These are phyloP conservation scores for Acanthornis magna DNA, from an alignment of 2,797 vertebrate species.

Conservation along the genomic window DNA sequence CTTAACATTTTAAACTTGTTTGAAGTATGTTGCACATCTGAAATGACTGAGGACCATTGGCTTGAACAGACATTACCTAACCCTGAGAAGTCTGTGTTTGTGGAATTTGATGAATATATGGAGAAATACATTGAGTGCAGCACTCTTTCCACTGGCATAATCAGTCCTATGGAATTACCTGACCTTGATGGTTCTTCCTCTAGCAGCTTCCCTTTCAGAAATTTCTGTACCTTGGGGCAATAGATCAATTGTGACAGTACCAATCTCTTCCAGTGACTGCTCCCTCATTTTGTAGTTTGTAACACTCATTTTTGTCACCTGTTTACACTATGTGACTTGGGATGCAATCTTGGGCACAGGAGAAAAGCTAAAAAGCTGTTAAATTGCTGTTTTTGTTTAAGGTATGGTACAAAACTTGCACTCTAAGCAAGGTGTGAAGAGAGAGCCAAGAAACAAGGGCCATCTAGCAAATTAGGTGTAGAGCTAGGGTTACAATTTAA, in stretches of 20 bases:
- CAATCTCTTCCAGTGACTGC: neutral
- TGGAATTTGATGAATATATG: slow-evolving; percentile 50
- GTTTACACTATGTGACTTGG: neutral
- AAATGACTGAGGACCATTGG: slow-evolving; percentile 1
- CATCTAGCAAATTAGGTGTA: neutral
- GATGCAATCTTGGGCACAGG: neutral
- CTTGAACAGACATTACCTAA: slow-evolving; percentile 56
- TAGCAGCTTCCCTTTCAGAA: slow-evolving; percentile 15
- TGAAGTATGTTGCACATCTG: neutral
- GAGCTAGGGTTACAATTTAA: neutral
- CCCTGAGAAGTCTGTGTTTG: slow-evolving; percentile 17
- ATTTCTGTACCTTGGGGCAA: neutral
- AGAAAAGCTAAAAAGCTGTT: neutral
- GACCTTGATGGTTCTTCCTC: slow-evolving; percentile 17
- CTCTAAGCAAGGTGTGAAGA: neutral
- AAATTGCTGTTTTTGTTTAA: neutral
- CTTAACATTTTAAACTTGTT: neutral
- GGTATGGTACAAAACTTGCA: neutral
- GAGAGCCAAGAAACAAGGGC: neutral
- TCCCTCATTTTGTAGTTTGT: neutral
- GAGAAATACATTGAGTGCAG: slow-evolving; percentile 22
- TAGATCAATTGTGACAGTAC: neutral
- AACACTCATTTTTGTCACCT: neutral
- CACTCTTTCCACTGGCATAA: slow-evolving; percentile 40
- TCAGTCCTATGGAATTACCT: slow-evolving; percentile 17